Percentiles rank a stretch among this genome's conserved stretches.
These are phyloP conservation scores for Coracias cyanogaster DNA, from an alignment of 2,797 vertebrate genomes.

Conservation along the genomic window DNA sequence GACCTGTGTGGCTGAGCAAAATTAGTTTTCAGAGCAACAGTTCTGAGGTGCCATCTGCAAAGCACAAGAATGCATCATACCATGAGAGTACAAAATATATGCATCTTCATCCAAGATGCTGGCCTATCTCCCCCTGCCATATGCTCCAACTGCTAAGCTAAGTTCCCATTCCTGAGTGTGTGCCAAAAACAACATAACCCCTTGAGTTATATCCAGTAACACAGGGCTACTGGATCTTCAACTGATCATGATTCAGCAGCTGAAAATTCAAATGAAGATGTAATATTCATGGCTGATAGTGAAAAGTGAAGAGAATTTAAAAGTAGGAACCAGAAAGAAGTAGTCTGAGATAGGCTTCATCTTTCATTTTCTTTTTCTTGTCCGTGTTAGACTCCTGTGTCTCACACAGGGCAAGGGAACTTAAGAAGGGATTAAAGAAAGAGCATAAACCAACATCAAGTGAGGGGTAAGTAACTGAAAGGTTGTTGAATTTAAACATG, in stretches of 20 bases:
- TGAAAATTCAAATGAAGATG: constrained; percentile 8
- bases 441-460: background rate
- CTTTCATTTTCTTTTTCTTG: background rate
- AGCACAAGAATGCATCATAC: constrained; percentile 67
- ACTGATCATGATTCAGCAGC: constrained; percentile 28
- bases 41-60: constrained; percentile 58
- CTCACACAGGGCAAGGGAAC: background rate
- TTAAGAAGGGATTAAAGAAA: background rate
- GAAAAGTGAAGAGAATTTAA: constrained; percentile 22
- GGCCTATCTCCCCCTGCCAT: constrained; percentile 65
- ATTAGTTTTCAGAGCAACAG: constrained; percentile 37
- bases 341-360: background rate
- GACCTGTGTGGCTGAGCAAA: constrained; percentile 42
- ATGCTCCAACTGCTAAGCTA: constrained; percentile 50
- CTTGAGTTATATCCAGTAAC: constrained; percentile 6
- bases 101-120: constrained; percentile 56
- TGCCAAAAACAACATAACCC: constrained; percentile 51
- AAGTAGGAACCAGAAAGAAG: background rate
- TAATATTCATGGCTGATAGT: background rate
- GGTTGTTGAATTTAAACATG: background rate
- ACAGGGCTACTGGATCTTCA: background rate
- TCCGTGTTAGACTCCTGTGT: background rate
- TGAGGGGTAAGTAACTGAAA: background rate
- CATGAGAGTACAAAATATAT: constrained; percentile 56
- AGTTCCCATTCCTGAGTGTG: constrained; percentile 41